Percentiles rank a stretch among this genome's conserved stretches.
These are phyloP conservation scores for Melanotaenia duboulayi DNA, from an alignment of 2,113 vertebrate genomes.

Conservation along the genomic window DNA sequence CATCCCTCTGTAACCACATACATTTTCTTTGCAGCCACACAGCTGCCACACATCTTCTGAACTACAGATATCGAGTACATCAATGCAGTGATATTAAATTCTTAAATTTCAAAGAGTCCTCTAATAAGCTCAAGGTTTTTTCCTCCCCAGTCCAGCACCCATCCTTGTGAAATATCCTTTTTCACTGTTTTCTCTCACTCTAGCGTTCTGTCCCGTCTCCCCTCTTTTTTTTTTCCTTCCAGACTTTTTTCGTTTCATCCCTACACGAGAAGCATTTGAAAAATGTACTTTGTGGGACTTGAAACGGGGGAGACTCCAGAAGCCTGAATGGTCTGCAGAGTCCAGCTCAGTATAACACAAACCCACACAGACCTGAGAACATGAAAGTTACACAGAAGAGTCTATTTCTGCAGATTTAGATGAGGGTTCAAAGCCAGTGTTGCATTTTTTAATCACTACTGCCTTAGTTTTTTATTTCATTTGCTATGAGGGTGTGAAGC, in stretches of 20 bases:
- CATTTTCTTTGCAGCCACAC: neutral
- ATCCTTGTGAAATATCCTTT: conserved; percentile 50
- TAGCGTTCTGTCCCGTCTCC: conserved; percentile 14
- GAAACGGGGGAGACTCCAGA: conserved; percentile 47
- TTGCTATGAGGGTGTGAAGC: conserved; percentile 1
- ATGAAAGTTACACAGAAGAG: conserved; percentile 9
- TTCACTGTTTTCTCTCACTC: conserved; percentile 11
- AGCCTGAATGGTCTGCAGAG: conserved; percentile 37
- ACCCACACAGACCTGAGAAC: conserved; percentile 7
- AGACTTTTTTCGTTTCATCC: conserved; percentile 60
- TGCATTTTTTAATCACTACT: neutral
- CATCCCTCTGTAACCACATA: neutral
- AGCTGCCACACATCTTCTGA: conserved; percentile 18
- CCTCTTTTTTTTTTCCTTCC: conserved; percentile 5
- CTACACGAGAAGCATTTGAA: conserved; percentile 60
- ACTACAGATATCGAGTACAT: conserved; percentile 12
- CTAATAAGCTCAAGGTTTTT: conserved; percentile 43
- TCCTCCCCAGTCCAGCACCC: conserved; percentile 26
- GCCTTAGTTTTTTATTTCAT: conserved; percentile 11
- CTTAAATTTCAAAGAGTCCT: conserved; percentile 38
- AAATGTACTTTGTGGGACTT: conserved; percentile 68
- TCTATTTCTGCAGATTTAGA: no score
- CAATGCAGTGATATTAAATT: conserved; percentile 19
- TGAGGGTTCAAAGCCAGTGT: no score
- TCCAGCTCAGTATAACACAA: conserved; percentile 49